A percentile compares a stretch with the other conserved stretches of the same genome.
Conservation (phyloP, 2,888 invertebrate genomes). For the Pseudococcus viburni region DNA sequence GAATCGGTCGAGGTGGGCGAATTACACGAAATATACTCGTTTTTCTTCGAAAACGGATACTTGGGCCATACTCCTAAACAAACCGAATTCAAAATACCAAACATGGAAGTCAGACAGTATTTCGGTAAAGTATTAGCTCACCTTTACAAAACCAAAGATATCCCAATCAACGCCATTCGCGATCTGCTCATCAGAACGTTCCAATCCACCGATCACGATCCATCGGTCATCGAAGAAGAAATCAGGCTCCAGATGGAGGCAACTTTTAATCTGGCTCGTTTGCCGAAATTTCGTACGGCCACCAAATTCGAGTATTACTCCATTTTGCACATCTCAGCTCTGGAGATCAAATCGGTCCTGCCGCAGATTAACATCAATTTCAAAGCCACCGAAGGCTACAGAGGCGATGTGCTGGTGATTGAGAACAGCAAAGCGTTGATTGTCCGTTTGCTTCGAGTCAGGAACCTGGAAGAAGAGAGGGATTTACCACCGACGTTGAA, state of each 20-base stretch:
- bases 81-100: slow-evolving; percentile 12
- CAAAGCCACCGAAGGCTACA: background rate
- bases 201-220: background rate
- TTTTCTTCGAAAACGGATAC: background rate
- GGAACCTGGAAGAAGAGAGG: background rate
- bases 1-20: background rate
- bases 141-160: background rate
- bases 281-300: background rate
- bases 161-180: background rate
- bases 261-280: background rate
- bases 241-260: background rate
- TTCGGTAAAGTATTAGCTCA: slow-evolving; percentile 27
- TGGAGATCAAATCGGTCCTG: background rate
- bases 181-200: background rate
- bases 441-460: background rate
- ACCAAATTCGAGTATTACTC: background rate
- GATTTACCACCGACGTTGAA: background rate
- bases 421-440: background rate
- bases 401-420: background rate
- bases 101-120: slow-evolving; percentile 25
- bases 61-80: background rate
- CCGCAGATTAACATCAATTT: background rate
- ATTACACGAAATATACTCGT: background rate
- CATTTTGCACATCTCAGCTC: background rate
- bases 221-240: background rate